Evolutionary conservation across 2,797 vertebrate species (phyloP), one percentile per base, ranked within the genome.

Genomic region (Australoheros facetus): DNA sequence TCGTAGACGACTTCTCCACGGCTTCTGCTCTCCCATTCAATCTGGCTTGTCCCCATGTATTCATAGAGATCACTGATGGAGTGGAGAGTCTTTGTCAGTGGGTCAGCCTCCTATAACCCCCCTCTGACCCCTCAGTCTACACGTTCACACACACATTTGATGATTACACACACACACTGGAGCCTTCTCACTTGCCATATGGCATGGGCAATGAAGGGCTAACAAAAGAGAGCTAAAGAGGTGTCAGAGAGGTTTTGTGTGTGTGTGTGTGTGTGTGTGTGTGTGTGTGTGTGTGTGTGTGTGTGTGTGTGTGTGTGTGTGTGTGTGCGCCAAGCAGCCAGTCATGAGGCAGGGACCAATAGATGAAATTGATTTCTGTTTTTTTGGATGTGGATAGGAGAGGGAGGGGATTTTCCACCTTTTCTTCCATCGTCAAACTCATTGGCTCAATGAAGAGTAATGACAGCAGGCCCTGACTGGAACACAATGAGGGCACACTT

Each of bases 171-270:
- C 87, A 77, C 58, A 80, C 72, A 64, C 75, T 26, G 75, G 80
- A 72, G 70, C 80, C 85, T 82, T 82, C 93, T 92, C 92, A 93
- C 85, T 93, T 91, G 93, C 93, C 93, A 95, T 94, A 95, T 95
- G 94, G 93, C 91, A 82, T 87, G 79, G 81, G 77, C 88, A 92
- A 89, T 90, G 91, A 90, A 81, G 48, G 85, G 73, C 87, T 79
- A 91, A 93, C 93, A 93, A 94, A 92, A 81, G 93, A 89, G 58
- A 82, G 89, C 91, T 92, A 94, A 92, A 93, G 89, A 88, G 90
- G 91, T 93, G 92, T 91, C 88, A 89, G 86, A 26, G 76, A 87
- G 85, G 77, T 87, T 80, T 82, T 62, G 45, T 56, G 71, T 55
- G 66, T 77, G 76, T 84, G 84, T 71, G 71, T 80, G 77, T 78